Percentiles rank a stretch among this genome's conserved stretches.
These are phyloP conservation scores for Synanthedon andrenaeformis DNA, from an alignment of 2,888 invertebrate species.

Conservation along the genomic window DNA sequence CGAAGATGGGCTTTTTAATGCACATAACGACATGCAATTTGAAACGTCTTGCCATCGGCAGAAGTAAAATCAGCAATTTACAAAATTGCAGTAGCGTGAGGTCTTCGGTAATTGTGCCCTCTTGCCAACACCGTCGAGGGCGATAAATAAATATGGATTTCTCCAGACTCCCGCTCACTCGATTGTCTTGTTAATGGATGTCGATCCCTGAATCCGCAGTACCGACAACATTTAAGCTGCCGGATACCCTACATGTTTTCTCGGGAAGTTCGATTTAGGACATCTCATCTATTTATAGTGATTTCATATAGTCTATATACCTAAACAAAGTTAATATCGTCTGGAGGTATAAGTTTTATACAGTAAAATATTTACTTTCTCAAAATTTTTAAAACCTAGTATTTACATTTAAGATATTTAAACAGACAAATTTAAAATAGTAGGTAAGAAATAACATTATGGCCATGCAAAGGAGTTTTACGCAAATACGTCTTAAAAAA, in stretches of 20 bases:
- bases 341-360: too few species aligned
- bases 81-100: constrained; percentile 56
- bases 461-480: too few species aligned
- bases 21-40: constrained; percentile 54
- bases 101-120: constrained; percentile 49
- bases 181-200: constrained; percentile 1
- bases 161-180: constrained; percentile 12
- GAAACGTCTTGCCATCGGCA: constrained; percentile 48
- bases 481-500: too few species aligned
- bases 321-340: too few species aligned
- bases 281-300: too few species aligned
- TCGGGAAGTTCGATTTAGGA: too few species aligned
- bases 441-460: too few species aligned
- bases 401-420: too few species aligned
- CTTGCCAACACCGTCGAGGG: constrained; percentile 37
- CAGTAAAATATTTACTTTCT: too few species aligned
- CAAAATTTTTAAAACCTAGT: too few species aligned
- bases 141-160: constrained; percentile 55
- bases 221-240: not conserved
- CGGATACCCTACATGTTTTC: not conserved
- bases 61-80: constrained; percentile 59
- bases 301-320: too few species aligned
- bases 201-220: not conserved
- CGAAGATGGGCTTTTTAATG: constrained; percentile 35
- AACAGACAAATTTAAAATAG: too few species aligned